phyloP scores from a whole-genome alignment of 2,888 invertebrate genomes.

The Pinctada fucata region DNA sequence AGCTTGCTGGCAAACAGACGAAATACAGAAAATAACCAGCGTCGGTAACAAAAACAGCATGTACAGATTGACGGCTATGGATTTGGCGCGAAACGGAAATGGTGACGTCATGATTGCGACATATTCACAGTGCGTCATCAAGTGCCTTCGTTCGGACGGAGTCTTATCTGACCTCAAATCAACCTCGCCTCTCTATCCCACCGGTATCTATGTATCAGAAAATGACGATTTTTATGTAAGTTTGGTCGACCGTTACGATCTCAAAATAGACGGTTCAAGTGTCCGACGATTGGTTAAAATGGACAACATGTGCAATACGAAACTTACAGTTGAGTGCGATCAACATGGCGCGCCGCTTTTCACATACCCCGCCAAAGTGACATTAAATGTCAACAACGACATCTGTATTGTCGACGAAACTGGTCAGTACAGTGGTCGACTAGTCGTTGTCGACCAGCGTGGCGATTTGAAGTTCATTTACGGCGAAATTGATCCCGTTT shows the following conservation, averaged over 20 bases:
- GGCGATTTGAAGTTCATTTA: slow-evolving; percentile 21
- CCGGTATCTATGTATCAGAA: slow-evolving; percentile 14
- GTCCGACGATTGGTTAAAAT: slow-evolving; percentile 18
- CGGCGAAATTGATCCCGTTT: slow-evolving; percentile 5
- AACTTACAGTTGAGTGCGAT: slow-evolving; percentile 8
- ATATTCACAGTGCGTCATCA: slow-evolving; percentile 16
- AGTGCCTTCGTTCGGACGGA: slow-evolving; percentile 14
- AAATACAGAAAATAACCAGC: background rate
- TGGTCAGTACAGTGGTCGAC: slow-evolving; percentile 14
- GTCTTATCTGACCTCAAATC: slow-evolving; percentile 12
- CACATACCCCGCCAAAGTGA: slow-evolving; percentile 26
- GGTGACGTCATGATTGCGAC: slow-evolving; percentile 8
- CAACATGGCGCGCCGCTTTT: background rate
- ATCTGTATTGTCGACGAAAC: slow-evolving; percentile 25
- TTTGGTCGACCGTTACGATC: slow-evolving; percentile 24
- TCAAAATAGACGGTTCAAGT: slow-evolving; percentile 18
- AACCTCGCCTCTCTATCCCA: slow-evolving; percentile 19
- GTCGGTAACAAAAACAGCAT: background rate
- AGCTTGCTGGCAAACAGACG: slow-evolving; percentile 15
- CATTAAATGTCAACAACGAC: slow-evolving; percentile 17
- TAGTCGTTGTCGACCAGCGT: slow-evolving; percentile 6
- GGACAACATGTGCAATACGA: slow-evolving; percentile 9
- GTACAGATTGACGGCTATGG: slow-evolving; percentile 12
- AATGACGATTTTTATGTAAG: slow-evolving; percentile 14
- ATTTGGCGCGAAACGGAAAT: background rate